Percentiles rank a stretch among this genome's conserved stretches.
These are phyloP conservation scores for Labroides dimidiatus DNA, from an alignment of 2,797 vertebrate genomes.

Conservation along the genomic window DNA sequence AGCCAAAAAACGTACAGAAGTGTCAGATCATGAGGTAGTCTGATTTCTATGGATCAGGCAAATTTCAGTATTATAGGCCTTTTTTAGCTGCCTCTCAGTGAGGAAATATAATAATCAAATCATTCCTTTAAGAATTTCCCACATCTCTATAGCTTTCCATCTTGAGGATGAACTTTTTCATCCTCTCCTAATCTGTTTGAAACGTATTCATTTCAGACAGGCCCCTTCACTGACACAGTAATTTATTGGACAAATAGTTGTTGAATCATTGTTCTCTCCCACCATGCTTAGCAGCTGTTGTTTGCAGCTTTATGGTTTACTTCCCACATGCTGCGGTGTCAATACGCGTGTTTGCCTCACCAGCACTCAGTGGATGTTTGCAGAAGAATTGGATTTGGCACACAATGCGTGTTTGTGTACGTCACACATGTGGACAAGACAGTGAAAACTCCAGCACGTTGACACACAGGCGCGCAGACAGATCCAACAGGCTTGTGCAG, in stretches of 20 bases:
- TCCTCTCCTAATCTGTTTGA: neutral
- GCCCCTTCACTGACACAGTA: neutral
- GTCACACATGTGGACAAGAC: conserved; percentile 14
- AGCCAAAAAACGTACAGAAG: too few species aligned
- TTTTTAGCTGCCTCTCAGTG: neutral
- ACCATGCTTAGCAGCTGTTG: conserved; percentile 32
- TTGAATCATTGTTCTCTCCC: conserved; percentile 12
- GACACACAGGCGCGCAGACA: conserved; percentile 8
- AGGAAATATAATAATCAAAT: neutral
- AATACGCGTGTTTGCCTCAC: conserved; percentile 3
- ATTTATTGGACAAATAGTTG: neutral
- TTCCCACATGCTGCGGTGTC: conserved; percentile 10
- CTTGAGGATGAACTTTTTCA: neutral
- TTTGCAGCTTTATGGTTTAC: conserved; percentile 18
- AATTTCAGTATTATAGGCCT: too few species aligned
- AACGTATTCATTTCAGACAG: neutral
- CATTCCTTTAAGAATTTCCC: neutral
- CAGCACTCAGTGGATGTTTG: conserved; percentile 50
- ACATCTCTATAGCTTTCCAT: neutral
- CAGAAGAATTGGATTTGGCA: conserved; percentile 42
- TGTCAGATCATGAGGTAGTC: too few species aligned
- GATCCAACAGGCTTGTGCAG: conserved; percentile 32
- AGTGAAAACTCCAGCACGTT: conserved; percentile 1
- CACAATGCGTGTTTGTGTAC: conserved; percentile 21
- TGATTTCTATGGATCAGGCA: too few species aligned